Evolutionary conservation across 1,140 invertebrate genomes (phyloP).

Genomic region (Octopus bimaculoides): DNA sequence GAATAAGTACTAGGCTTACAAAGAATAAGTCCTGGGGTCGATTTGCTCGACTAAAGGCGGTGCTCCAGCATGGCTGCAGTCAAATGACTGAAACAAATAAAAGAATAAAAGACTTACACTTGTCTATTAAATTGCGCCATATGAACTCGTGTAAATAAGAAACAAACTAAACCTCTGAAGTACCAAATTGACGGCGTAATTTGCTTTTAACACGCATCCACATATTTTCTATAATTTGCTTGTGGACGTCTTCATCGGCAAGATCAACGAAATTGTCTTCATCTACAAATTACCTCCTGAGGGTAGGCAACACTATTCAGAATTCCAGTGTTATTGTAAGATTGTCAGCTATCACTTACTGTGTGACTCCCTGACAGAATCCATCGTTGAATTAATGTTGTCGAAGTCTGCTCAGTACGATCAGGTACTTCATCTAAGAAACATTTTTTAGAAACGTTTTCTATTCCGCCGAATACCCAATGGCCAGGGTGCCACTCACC

Average conservation of each 20-base stretch:
- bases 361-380: conserved; percentile 22
- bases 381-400: conserved; percentile 18
- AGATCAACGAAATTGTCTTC: conserved; percentile 21
- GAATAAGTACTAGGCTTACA: too few relatives aligned
- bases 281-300: conserved; percentile 19
- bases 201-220: conserved; percentile 24
- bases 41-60: too few relatives aligned
- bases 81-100: too few relatives aligned
- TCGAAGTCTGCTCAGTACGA: conserved; percentile 13
- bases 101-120: too few relatives aligned
- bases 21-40: too few relatives aligned
- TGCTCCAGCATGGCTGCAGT: too few relatives aligned
- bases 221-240: conserved; percentile 18
- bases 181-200: conserved; percentile 17
- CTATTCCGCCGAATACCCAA: conserved; percentile 28
- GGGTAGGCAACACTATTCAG: conserved; percentile 13
- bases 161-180: conserved; percentile 10
- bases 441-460: conserved; percentile 13
- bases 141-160: conserved; percentile 21
- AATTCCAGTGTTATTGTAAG: conserved; percentile 16
- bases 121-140: too few relatives aligned
- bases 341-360: too few relatives aligned
- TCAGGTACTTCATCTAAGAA: conserved; percentile 21
- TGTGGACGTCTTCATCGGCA: conserved; percentile 17
- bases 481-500: conserved; percentile 21